phyloP scores from a whole-genome alignment of 1,140 invertebrate species.

The Hormaphis cornu region DNA sequence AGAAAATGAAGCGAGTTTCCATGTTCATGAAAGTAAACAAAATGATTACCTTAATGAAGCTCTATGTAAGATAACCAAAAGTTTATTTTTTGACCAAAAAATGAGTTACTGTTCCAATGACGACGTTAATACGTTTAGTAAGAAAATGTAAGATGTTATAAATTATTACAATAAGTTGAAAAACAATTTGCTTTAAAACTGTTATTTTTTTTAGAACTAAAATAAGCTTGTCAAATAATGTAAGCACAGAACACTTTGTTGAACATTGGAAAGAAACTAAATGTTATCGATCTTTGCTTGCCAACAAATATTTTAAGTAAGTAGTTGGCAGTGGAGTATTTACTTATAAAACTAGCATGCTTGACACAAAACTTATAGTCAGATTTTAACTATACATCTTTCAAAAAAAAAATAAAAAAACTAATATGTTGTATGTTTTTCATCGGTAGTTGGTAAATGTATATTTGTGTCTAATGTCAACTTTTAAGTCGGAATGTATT shows the following conservation, averaged over 20 bases:
- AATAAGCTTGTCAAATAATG: not conserved
- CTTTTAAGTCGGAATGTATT: not conserved
- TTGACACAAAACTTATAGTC: too few relatives aligned
- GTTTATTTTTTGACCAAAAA: not conserved
- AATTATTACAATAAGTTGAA: not conserved
- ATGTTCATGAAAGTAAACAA: not conserved
- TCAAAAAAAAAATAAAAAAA: too few relatives aligned
- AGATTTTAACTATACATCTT: too few relatives aligned
- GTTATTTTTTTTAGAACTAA: not conserved
- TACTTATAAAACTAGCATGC: too few relatives aligned
- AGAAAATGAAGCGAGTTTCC: not conserved
- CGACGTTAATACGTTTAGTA: not conserved
- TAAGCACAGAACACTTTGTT: constrained; percentile 3
- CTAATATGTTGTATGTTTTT: not conserved
- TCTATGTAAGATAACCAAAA: not conserved
- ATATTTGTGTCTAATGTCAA: not conserved
- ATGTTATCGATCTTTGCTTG: constrained; percentile 14
- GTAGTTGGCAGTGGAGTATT: too few relatives aligned
- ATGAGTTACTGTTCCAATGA: constrained; percentile 6
- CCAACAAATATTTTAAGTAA: constrained; percentile 24
- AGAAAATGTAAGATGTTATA: constrained; percentile 10
- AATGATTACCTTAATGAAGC: constrained; percentile 6
- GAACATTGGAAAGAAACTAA: constrained; percentile 3
- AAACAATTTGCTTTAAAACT: not conserved
- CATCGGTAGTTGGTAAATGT: too few relatives aligned